Evolutionary conservation across 2,888 invertebrate genomes (phyloP), one percentile per base, ranked within the genome.

Genomic region (Ctena decussata): DNA sequence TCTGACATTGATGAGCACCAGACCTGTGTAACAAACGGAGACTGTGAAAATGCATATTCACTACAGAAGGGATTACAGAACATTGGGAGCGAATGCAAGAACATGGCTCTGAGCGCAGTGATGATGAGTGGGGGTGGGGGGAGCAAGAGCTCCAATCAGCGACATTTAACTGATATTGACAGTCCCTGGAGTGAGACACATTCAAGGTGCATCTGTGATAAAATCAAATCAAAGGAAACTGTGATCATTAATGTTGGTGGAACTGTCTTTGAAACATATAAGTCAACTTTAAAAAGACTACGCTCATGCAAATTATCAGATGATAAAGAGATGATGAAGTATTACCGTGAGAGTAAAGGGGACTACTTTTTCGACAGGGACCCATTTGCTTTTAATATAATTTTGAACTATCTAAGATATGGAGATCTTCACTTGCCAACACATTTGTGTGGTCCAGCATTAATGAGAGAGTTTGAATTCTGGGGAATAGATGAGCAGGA

Each of bases 401-500:
- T 95, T 57, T 87, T 95, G 57, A 94, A 94, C 85, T 94, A 93
- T 80, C 84, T 94, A 37, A 85, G 95, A 73, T 94, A 94, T 21
- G 94, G 94, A 8, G 94, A 95, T 82, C 91, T 95, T 32, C 95
- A 95, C 83, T 87, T 94, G 39, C 94, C 95, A 0, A 94, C 93
- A 11, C 92, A 93, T 72, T 87, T 94, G 80, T 95, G 95, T 85
- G 94, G 94, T 8, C 95, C 95, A 12, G 92, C 94, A 0, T 86
- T 94, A 6, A 92, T 94, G 91, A 89, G 91, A 32, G 95, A 95
- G 85, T 92, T 95, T 72, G 90, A 94, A 74, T 95, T 93, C 82
- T 95, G 95, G 95, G 94, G 94, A 11, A 92, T 95, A 18, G 94
- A 94, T 21, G 95, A 95, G 85, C 89, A 90, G 44, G 92, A 93